Percentiles rank a stretch among this genome's conserved stretches.
Evolutionary conservation across 2,888 invertebrate species (phyloP).

Genomic region (Phragmatobia fuliginosa): DNA sequence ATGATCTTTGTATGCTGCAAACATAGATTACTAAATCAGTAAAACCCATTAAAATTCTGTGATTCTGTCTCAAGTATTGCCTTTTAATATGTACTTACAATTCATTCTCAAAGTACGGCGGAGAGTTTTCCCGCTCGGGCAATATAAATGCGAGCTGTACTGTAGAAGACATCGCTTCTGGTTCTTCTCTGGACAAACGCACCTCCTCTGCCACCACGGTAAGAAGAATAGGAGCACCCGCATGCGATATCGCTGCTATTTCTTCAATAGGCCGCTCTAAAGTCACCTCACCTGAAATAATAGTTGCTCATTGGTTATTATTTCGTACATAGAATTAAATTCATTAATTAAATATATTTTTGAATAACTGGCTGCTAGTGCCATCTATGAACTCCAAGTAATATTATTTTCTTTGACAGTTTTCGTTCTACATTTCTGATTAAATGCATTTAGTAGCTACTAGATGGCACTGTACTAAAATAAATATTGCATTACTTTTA

Average conservation of each 20-base stretch:
- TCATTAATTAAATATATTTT: too few species aligned
- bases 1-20: too few species aligned
- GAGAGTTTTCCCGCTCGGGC: constrained; percentile 91
- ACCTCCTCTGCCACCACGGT: constrained; percentile 96
- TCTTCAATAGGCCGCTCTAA: constrained; percentile 91
- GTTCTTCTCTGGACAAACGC: constrained; percentile 90
- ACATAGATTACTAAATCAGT: neutral
- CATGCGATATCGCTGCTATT: constrained; percentile 92
- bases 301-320: neutral
- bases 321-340: too few species aligned
- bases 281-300: constrained; percentile 77
- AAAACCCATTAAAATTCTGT: neutral
- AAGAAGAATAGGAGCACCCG: constrained; percentile 93
- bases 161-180: constrained; percentile 92
- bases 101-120: constrained; percentile 93
- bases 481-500: neutral
- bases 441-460: neutral
- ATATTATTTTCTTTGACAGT: neutral
- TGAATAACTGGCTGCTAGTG: too few species aligned
- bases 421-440: neutral
- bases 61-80: neutral
- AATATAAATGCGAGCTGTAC: constrained; percentile 94
- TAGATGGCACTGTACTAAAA: constrained; percentile 8
- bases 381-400: constrained; percentile 1
- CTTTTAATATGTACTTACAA: constrained; percentile 88